Conservation (phyloP, 2,888 invertebrate species). For the Hemaris fuciformis region DNA sequence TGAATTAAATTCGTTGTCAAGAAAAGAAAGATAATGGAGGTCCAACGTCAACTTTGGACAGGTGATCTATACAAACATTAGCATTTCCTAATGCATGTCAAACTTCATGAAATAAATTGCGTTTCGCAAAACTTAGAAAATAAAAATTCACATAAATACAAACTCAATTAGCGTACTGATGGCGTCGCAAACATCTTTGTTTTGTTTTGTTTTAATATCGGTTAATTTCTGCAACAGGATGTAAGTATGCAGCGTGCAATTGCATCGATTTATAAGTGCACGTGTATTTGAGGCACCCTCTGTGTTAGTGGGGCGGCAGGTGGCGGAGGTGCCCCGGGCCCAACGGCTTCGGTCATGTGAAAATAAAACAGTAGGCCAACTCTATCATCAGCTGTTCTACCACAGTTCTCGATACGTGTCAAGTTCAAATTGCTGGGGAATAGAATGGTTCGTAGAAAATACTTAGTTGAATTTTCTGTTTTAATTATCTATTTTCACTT, state of each 20-base stretch:
- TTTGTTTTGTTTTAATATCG: neutral
- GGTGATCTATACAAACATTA: too few species aligned
- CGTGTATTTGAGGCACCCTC: slow-evolving; percentile 18
- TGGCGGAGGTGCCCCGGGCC: slow-evolving; percentile 9
- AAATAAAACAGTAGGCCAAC: neutral
- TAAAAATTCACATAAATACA: neutral
- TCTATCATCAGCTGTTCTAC: neutral
- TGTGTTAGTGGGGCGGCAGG: slow-evolving; percentile 14
- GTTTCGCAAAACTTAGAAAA: neutral
- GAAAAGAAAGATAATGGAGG: too few species aligned
- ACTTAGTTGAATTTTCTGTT: too few species aligned
- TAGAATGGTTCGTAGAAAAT: too few species aligned
- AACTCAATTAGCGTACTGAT: neutral
- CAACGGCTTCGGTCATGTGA: neutral
- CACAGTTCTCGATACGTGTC: neutral
- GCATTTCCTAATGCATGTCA: too few species aligned
- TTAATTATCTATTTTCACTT: too few species aligned
- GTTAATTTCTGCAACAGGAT: neutral
- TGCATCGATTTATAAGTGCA: slow-evolving; percentile 12
- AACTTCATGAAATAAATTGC: too few species aligned
- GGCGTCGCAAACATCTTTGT: too few species aligned
- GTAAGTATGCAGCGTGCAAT: slow-evolving; percentile 4
- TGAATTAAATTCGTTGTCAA: too few species aligned
- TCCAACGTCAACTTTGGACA: too few species aligned
- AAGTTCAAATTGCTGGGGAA: neutral